Base-by-base conservation (phyloP, 2,888 invertebrate species). In the Trissolcus japonicus region DNA sequence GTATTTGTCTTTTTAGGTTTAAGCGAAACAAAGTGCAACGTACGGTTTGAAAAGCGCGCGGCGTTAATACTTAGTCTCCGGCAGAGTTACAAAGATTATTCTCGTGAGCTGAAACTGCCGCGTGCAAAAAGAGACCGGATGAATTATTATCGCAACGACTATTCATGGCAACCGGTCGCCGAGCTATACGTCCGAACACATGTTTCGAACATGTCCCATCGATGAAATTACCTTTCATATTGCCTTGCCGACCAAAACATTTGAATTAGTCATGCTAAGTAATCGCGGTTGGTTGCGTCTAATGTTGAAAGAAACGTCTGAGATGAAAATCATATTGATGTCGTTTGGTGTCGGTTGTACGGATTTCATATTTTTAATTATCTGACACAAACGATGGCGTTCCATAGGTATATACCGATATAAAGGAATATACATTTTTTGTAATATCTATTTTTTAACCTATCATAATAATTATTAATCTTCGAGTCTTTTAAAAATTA, bases 141-240 rank as follows among this genome's bases (percentile, higher is more conserved):
- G 79, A 79, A 73, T 79, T 76, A 79, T 79, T 68, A 67, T 79
- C 68, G 73, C 67, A 50, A 56, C 78, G 60, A 78, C 75, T 75
- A 75, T 75, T 75, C 75, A 76, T 59, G 67, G 72, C 76, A 68
- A 76, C 72, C 76, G 72, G 63, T 65, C 73, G 78, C 56, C 69
- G 67, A 60, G 72, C 56, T 69, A 55, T 60, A 68, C 63, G 59
- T 63, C 41, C 56, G 72, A 72, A 73, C 79, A 76, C 76, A 67
- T 79, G 79, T 76, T 79, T 60, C 50, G 69, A 79, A 74, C 76
- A 73, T 79, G 79, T 79, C 66, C 76, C 76, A 65, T 68, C 69
- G 76, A 76, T 73, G 68, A 68, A 77, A 72, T 77, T 77, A 72
- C 72, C 63, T 73, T 66, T 74, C 69, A 77, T 63, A 73, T 68